Evolutionary conservation across 2,797 vertebrate genomes (phyloP).

Genomic region (Diceros bicornis): DNA sequence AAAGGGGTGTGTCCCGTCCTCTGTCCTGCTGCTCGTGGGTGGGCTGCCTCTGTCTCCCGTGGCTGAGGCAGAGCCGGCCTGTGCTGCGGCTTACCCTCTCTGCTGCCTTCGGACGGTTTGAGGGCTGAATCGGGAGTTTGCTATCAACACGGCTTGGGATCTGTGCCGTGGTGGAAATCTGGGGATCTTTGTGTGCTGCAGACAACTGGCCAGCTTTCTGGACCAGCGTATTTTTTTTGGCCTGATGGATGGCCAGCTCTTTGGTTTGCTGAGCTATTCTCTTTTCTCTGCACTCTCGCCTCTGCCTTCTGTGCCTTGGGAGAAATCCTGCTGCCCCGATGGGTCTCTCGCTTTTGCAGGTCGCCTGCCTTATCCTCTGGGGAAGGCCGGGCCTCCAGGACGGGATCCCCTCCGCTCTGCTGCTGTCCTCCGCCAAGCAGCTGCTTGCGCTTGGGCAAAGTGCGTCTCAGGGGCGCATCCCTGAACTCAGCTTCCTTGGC

Average conservation of each 20-base stretch:
- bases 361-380: not conserved
- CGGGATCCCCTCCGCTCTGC: not conserved
- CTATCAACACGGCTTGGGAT: accelerated
- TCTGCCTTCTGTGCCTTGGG: not conserved
- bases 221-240: not conserved
- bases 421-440: too few species aligned
- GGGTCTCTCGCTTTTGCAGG: not conserved
- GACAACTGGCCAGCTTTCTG: not conserved
- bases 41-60: not conserved
- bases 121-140: not conserved
- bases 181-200: not conserved
- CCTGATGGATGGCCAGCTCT: not conserved
- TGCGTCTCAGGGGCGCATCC: not conserved
- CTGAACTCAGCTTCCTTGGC: not conserved
- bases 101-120: accelerated
- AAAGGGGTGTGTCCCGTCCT: not conserved
- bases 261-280: not conserved
- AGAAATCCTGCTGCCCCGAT: not conserved
- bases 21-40: accelerated
- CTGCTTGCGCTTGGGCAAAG: not conserved
- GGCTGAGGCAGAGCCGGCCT: not conserved
- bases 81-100: not conserved
- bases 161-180: not conserved
- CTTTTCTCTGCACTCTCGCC: too few species aligned
- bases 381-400: not conserved